phyloP scores from a whole-genome alignment of 2,113 vertebrate species.

The Emydura subglobosa region DNA sequence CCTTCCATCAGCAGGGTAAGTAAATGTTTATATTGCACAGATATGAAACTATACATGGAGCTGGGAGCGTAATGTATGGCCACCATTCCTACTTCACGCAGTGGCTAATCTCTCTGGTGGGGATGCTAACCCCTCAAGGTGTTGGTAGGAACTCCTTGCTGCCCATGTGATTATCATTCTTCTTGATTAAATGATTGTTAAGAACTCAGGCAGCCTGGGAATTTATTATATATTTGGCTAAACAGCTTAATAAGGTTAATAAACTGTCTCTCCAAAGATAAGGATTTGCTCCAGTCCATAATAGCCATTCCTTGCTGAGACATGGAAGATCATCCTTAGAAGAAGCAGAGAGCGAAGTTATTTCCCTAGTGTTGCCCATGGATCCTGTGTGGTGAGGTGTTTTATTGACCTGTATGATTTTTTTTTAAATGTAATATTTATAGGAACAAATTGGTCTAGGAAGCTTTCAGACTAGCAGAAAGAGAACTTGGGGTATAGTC shows the following conservation, averaged over 20 bases:
- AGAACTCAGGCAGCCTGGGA: neutral
- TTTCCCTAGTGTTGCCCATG: neutral
- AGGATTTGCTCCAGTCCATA: neutral
- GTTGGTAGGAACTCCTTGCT: neutral
- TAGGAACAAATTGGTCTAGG: too few species aligned
- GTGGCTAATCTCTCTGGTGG: neutral
- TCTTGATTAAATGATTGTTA: neutral
- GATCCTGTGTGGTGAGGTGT: neutral
- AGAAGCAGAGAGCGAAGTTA: neutral
- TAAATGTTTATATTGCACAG: too few species aligned
- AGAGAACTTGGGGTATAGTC: neutral
- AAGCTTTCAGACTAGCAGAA: too few species aligned
- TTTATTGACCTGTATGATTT: too few species aligned
- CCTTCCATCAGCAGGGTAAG: too few species aligned
- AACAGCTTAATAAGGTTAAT: neutral
- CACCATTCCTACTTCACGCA: neutral
- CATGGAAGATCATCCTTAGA: neutral
- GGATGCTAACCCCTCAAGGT: neutral
- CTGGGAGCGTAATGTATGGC: neutral
- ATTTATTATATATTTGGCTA: conserved; percentile 23
- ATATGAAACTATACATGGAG: too few species aligned
- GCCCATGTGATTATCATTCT: neutral
- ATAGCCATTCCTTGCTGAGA: neutral
- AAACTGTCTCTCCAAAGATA: neutral
- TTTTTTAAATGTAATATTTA: too few species aligned